A percentile compares a stretch with the other conserved stretches of the same genome.
phyloP scores from a whole-genome alignment of 2,113 vertebrate species.

The Ursus arctos region DNA sequence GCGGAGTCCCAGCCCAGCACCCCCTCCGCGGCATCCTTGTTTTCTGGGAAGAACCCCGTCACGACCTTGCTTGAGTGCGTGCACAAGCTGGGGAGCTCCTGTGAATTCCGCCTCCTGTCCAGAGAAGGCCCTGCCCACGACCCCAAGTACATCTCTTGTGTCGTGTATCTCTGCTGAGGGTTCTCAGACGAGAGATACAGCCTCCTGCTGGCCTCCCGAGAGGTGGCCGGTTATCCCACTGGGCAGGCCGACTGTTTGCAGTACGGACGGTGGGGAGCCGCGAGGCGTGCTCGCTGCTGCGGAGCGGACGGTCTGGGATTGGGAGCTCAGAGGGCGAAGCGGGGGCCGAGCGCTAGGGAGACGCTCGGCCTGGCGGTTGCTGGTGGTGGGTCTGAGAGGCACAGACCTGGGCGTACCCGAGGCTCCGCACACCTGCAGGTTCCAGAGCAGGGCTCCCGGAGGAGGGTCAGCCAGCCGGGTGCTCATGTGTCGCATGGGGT shows the following conservation, averaged over 20 bases:
- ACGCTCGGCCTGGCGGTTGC: not conserved
- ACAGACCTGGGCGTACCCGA: not conserved
- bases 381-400: not conserved
- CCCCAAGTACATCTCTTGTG: constrained; percentile 91
- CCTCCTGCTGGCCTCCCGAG: not conserved
- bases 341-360: not conserved
- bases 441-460: not conserved
- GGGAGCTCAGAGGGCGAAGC: not conserved
- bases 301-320: not conserved
- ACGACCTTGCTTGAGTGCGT: constrained; percentile 96
- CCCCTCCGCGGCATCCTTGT: constrained; percentile 75
- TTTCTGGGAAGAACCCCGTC: constrained; percentile 95
- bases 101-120: constrained; percentile 95
- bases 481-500: not conserved
- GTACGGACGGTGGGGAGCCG: not conserved
- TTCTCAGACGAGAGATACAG: not conserved
- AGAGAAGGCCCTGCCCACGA: constrained; percentile 97
- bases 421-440: not conserved
- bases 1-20: constrained; percentile 74
- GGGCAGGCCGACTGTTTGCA: not conserved
- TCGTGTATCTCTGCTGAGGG: not conserved
- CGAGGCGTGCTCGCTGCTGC: not conserved
- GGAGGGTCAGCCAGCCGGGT: not conserved
- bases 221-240: not conserved
- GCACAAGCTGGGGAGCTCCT: constrained; percentile 93